Conservation (phyloP, 2,888 invertebrate species). For the Lasius platythorax region DNA sequence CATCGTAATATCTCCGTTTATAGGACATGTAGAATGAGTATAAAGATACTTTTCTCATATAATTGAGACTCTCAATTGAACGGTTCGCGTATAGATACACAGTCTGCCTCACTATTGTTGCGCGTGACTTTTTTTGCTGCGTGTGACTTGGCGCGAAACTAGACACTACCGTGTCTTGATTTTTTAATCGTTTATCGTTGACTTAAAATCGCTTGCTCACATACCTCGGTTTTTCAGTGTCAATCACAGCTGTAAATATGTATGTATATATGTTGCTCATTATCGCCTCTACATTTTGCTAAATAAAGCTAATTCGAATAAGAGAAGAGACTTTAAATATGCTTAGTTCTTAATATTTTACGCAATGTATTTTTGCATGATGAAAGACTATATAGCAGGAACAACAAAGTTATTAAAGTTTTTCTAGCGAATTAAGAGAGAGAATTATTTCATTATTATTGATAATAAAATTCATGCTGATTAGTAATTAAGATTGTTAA, state of each 20-base stretch:
- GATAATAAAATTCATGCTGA: background rate
- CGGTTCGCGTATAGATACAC: background rate
- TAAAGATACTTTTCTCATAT: too few species aligned
- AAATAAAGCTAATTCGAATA: background rate
- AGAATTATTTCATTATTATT: conserved; percentile 3
- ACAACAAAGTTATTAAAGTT: background rate
- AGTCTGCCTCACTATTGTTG: background rate
- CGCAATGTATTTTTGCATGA: background rate
- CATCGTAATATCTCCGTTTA: too few species aligned
- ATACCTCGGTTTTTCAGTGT: conserved; percentile 16
- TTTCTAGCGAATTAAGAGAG: background rate
- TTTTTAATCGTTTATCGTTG: conserved; percentile 11
- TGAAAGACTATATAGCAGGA: background rate
- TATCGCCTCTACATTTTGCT: background rate
- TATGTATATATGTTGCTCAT: background rate
- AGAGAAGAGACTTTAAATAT: background rate
- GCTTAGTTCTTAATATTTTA: background rate
- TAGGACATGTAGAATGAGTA: too few species aligned
- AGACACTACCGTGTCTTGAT: background rate
- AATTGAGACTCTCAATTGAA: background rate
- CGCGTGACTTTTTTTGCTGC: background rate
- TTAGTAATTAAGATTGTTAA: background rate
- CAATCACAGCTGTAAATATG: background rate
- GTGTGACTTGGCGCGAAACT: background rate
- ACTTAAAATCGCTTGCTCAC: conserved; percentile 1